Base-by-base conservation (phyloP, 1,140 invertebrate species). In the Physella acuta region DNA sequence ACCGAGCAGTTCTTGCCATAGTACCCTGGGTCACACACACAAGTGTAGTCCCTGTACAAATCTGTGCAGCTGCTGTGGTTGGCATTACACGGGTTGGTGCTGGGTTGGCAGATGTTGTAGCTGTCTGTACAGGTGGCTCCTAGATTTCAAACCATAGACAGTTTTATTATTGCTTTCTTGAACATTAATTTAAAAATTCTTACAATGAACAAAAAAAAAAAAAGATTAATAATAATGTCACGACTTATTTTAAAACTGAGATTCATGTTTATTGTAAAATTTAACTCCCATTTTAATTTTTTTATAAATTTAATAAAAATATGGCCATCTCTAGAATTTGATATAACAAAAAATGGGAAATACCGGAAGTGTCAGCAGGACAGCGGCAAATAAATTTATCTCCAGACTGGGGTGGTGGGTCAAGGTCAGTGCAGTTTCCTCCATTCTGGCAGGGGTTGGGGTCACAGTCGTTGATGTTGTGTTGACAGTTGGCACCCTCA, bases 371-470 rank as follows among this genome's bases (percentile, higher is more conserved):
- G 28, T 70, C 61, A 1, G 39, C 4, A 3, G 56, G 39, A 64
- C 73, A 77, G n/a, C 39, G 28, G 64, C 74, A 78, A 20, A 16
- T 64, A 51, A 72, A 75, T 26, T 53, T 53, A 51, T n/a, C 37
- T 24, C 24, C 28, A 26, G 61, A 26, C 49, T 72, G 36, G 2
- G 52, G 30, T 71, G 72, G 69, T 17, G 58, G 34, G 3, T 56
- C 58, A 0, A 34, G 4, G 26, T 56, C 60, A 28, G 30, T 66
- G 28, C 74, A 77, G 1, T 28, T 51, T 26, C 67, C 75, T 16
- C 72, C 75, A 71, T 78, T 78, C 16, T 69, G 72, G 59, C 78
- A 79, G 4, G 64, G 66, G 4, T 76, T 67, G 0, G 70, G 49
- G 3, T 26, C 30, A 71, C 78, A 78, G 68, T 70, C 61, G 44